phyloP scores from a whole-genome alignment of 2,797 vertebrate species.

The Microchirus variegatus region DNA sequence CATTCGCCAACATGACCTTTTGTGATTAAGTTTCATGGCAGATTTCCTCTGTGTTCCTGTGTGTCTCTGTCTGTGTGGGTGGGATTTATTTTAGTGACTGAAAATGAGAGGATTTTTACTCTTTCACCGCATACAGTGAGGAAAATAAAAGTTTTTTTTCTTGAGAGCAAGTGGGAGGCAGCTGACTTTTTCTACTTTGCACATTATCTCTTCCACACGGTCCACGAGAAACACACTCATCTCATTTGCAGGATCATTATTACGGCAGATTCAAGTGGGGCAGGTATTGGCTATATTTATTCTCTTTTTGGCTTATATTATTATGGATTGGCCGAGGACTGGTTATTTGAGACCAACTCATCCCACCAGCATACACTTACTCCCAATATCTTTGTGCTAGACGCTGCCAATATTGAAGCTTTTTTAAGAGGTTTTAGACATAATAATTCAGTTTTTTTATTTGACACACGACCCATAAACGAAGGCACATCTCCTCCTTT shows the following conservation, averaged over 20 bases:
- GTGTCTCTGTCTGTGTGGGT: slow-evolving; percentile 32
- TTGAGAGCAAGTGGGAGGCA: slow-evolving; percentile 11
- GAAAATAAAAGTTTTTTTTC: slow-evolving; percentile 13
- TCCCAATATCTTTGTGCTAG: no score
- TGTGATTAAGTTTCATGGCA: slow-evolving; percentile 96
- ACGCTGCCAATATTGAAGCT: no score
- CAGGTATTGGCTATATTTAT: background rate
- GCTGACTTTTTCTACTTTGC: background rate
- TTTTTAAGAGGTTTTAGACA: no score
- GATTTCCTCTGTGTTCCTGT: slow-evolving; percentile 74
- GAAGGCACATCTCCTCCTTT: no score
- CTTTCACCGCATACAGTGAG: slow-evolving; percentile 31
- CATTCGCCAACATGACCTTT: slow-evolving; percentile 94
- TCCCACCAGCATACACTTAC: background rate
- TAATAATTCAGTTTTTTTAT: no score
- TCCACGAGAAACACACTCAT: slow-evolving; percentile 4
- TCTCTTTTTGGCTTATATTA: background rate
- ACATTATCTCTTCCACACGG: slow-evolving; percentile 10
- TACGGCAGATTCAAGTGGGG: background rate
- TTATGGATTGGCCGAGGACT: background rate
- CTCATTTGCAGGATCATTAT: background rate
- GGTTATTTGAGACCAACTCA: background rate
- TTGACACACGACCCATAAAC: no score
- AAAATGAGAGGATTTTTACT: slow-evolving; percentile 33
- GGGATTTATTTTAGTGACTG: slow-evolving; percentile 78